phyloP scores from a whole-genome alignment of 2,797 vertebrate species.

The Brotula barbata region DNA sequence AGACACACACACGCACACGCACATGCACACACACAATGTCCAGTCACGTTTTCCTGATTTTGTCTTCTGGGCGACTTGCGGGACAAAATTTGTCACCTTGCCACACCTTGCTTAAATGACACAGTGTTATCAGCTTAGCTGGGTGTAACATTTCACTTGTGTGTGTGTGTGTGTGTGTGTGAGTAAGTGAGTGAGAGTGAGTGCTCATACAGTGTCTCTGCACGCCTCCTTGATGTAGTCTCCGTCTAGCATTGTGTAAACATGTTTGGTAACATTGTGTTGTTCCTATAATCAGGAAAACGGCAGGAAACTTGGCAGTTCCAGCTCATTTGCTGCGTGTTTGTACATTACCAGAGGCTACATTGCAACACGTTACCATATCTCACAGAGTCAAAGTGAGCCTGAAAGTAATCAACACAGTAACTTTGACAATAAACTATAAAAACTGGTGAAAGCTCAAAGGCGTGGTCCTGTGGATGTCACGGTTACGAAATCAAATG shows the following conservation, averaged over 20 bases:
- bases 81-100: slow-evolving; percentile 8
- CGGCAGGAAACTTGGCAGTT: neutral
- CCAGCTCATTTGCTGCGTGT: too few relatives aligned
- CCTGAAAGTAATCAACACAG: too few relatives aligned
- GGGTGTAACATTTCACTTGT: slow-evolving; percentile 15
- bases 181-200: fast-evolving
- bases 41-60: slow-evolving; percentile 14
- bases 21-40: neutral
- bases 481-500: too few relatives aligned
- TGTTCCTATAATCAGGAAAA: neutral
- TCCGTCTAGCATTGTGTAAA: neutral
- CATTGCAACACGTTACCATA: too few relatives aligned
- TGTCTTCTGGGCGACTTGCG: neutral
- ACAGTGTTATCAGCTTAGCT: slow-evolving; percentile 8
- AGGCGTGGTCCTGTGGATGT: too few relatives aligned
- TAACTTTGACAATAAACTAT: too few relatives aligned
- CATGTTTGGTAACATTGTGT: neutral
- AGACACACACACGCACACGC: too few relatives aligned
- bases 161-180: neutral
- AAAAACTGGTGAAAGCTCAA: too few relatives aligned
- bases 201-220: neutral
- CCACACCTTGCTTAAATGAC: neutral
- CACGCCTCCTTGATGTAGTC: neutral
- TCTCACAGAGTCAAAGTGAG: too few relatives aligned
- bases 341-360: too few relatives aligned